phyloP scores from a whole-genome alignment of 2,797 vertebrate species.

The Chaunax sp. region DNA sequence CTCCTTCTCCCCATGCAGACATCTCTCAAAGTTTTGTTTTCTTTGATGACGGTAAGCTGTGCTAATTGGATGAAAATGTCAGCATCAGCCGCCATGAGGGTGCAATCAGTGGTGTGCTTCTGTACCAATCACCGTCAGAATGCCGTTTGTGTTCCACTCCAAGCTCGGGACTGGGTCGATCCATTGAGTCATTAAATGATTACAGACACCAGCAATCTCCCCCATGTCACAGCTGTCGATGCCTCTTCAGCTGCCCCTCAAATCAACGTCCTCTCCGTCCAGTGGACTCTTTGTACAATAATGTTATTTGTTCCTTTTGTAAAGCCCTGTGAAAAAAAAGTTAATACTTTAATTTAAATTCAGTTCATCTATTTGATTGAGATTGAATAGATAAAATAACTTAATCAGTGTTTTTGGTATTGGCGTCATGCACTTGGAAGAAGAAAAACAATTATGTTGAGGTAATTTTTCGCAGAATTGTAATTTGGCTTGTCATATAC shows the following conservation, averaged over 20 bases:
- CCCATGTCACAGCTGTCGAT: conserved; percentile 59
- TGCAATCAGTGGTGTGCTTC: conserved; percentile 73
- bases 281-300: conserved; percentile 27
- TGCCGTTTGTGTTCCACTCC: conserved; percentile 60
- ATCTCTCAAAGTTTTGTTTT: conserved; percentile 87
- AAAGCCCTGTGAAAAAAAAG: not conserved
- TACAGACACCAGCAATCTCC: conserved; percentile 51
- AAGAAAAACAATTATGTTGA: not conserved
- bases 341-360: not conserved
- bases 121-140: conserved; percentile 78
- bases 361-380: conserved; percentile 5
- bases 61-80: conserved; percentile 80
- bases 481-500: not conserved
- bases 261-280: conserved; percentile 51
- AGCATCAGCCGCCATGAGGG: conserved; percentile 63
- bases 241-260: conserved; percentile 56
- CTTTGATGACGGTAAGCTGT: conserved; percentile 87
- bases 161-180: conserved; percentile 75
- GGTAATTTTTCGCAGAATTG: conserved; percentile 11
- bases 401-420: not conserved
- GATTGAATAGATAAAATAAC: conserved; percentile 9
- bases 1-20: conserved; percentile 78
- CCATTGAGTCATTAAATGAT: conserved; percentile 72
- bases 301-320: conserved; percentile 22
- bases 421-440: not conserved